Base-by-base conservation (phyloP, 2,888 invertebrate genomes). In the Cheilosia urbana region DNA sequence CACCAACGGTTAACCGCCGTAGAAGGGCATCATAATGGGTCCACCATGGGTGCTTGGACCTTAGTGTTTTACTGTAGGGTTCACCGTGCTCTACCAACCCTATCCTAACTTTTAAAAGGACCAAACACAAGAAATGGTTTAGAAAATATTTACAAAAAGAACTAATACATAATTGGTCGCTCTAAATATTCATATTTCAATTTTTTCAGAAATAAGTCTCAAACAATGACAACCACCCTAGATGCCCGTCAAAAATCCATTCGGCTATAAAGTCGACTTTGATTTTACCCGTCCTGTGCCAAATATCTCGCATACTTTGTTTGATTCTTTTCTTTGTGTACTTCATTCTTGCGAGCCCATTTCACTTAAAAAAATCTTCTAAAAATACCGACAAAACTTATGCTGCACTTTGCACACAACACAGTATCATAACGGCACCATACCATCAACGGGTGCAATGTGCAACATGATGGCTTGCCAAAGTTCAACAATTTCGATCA, bases 391-490 rank as follows among this genome's bases (percentile, higher is more conserved):
- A 15, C 45, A 21, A 65, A 34, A 37, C 55, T n/a, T 55, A 58
- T 75, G 75, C 65, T 57, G 65, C 65, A 53, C 30, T 30, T 30
- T 30, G 30, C 49, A 19, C 21, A 40, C 3, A 17, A n/a, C 4
- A 11, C 4, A 47, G 13, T 15, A 55, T 42, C 62, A 47, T 19
- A 51, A 24, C 21, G 30, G 30, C 5, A 55, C 51, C 55, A n/a
- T n/a, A 45, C n/a, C 34, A 21, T n/a, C 60, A 53, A 37, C 21
- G 19, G 24, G 47, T 75, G 55, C 60, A 66, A 68, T 63, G 63
- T 83, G 68, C 68, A 78, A 73, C 79, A 71, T 65, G 63, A 71
- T 65, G 34, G 15, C 53, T 65, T 40, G 79, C 73, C 73, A 75
- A 65, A 73, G 66, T 73, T 72, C 72, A 75, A 17, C 53, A 73